Conservation (phyloP, 2,113 vertebrate species). For the Burhinus oedicnemus region DNA sequence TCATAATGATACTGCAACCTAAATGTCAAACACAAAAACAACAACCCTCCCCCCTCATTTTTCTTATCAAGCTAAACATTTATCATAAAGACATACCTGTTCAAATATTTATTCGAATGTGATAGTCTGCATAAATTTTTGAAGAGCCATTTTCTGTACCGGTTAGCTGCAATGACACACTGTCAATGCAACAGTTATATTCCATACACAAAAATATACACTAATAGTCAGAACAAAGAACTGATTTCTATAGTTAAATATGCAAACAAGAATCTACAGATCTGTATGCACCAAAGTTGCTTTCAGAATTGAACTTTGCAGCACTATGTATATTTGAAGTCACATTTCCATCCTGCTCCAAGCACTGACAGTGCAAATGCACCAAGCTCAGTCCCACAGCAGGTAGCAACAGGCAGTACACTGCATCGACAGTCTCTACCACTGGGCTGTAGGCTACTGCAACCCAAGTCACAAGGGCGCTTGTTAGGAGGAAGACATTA, state of each 20-base stretch:
- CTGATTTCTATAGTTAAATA: background rate
- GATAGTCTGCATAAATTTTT: background rate
- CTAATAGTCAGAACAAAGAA: background rate
- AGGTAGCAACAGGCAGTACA: too few species aligned
- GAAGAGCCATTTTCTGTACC: slow-evolving; percentile 45
- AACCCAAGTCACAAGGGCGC: background rate
- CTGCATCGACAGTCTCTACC: background rate
- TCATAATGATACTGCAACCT: background rate
- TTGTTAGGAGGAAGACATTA: background rate
- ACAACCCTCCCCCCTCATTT: background rate
- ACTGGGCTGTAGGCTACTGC: background rate
- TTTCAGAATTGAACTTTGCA: background rate
- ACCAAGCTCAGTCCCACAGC: background rate
- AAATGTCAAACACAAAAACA: background rate
- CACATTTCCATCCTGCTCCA: background rate
- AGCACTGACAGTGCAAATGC: background rate
- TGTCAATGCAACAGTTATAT: background rate
- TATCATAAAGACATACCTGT: background rate
- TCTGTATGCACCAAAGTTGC: background rate
- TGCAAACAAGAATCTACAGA: background rate
- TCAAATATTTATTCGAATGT: slow-evolving; percentile 3
- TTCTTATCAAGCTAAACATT: background rate
- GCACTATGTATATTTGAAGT: background rate
- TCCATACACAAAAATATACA: background rate
- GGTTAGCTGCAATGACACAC: background rate